phyloP scores from a whole-genome alignment of 2,797 vertebrate genomes.

The Holocentrus rufus region DNA sequence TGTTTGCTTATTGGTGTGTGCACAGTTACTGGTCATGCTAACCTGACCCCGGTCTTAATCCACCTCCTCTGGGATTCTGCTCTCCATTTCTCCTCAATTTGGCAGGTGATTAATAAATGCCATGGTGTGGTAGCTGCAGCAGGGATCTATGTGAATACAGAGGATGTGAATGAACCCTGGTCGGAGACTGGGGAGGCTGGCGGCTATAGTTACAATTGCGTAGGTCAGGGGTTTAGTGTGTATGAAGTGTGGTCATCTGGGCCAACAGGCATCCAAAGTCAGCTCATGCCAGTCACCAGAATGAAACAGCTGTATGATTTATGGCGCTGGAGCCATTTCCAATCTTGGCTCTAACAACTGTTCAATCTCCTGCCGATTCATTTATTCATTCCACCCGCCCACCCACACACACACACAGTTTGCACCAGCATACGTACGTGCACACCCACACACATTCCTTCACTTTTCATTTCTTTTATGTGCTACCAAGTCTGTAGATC shows the following conservation, averaged over 20 bases:
- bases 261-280: not conserved
- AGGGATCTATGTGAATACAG: not conserved
- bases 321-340: conserved; percentile 34
- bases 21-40: not conserved
- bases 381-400: not conserved
- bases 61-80: not conserved
- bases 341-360: conserved; percentile 44
- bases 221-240: no score
- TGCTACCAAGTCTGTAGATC: conserved; percentile 8
- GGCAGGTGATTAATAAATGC: not conserved
- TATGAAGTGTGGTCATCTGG: not conserved
- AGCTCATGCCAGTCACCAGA: conserved; percentile 16
- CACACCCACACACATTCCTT: not conserved
- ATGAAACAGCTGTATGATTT: conserved; percentile 42
- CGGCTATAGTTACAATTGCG: not conserved
- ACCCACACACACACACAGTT: not conserved
- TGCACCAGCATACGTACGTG: not conserved
- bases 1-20: conserved; percentile 10
- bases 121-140: not conserved
- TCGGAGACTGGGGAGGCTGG: not conserved
- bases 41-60: not conserved
- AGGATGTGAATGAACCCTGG: no score
- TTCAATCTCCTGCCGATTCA: conserved; percentile 30
- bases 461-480: conserved; percentile 21
- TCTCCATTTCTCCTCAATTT: conserved; percentile 1